Evolutionary conservation across 2,113 vertebrate genomes (phyloP).

Genomic region (Ictalurus furcatus): DNA sequence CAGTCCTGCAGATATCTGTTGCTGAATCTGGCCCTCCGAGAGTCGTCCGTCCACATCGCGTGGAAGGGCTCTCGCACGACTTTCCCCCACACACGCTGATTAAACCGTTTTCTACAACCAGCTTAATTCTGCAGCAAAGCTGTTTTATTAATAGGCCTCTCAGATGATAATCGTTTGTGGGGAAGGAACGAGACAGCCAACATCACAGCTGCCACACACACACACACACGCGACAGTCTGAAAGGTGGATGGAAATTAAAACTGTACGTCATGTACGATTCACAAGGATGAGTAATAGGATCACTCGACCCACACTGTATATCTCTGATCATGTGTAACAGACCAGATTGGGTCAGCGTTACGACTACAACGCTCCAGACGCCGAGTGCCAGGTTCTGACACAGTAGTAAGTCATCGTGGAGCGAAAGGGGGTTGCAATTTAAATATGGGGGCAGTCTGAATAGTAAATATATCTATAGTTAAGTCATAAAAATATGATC

Average conservation of each 20-base stretch:
- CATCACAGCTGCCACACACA: constrained; percentile 30
- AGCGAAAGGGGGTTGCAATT: not conserved
- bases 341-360: constrained; percentile 13
- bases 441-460: not conserved
- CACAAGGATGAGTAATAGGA: constrained; percentile 33
- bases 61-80: constrained; percentile 51
- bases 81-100: constrained; percentile 60
- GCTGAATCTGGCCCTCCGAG: constrained; percentile 60
- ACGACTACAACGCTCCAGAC: not conserved
- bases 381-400: constrained; percentile 1
- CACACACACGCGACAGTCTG: not conserved
- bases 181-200: constrained; percentile 12
- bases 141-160: constrained; percentile 24
- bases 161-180: constrained; percentile 26
- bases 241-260: constrained; percentile 21
- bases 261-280: constrained; percentile 31
- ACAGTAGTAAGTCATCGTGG: not conserved
- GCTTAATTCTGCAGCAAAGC: constrained; percentile 38
- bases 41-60: constrained; percentile 46
- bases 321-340: constrained; percentile 14
- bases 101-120: constrained; percentile 54
- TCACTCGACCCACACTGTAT: constrained; percentile 7
- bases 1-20: constrained; percentile 71
- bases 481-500: not conserved
- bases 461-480: not conserved